Base-by-base conservation (phyloP, 2,113 vertebrate genomes). In the Ifrita kowaldi region DNA sequence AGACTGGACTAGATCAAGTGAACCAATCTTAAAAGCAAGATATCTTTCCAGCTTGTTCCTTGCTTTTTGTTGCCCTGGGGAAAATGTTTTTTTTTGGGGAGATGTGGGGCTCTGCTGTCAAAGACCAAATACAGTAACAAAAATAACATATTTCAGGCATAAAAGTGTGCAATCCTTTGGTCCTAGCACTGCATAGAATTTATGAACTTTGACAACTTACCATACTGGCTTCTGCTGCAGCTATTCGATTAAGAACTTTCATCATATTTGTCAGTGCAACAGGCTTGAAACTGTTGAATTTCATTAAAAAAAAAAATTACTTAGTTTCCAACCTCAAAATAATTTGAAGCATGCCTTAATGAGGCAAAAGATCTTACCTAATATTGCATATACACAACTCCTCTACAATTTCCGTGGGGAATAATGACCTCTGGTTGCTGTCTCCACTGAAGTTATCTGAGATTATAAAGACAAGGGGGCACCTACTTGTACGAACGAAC, bases 231-330 rank as follows among this genome's bases (percentile, higher is more conserved):
- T 99, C 99, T 82, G 94, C 41, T 44, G 98, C 80, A 81, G 98
- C 98, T 92, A 99, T 99, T 84, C 98, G 97, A 86, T 84, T 98
- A 71, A 99, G 98, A 91, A 99, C 98, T 95, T 99, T 99, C 98
- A 99, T 98, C 99, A 99, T 98, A 60, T 98, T 98, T 77, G 99
- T 99, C 49, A 98, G 99, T 93, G 99, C 98, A 92, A 99, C 96
- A 19, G 99, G 99, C 93, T 99, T 99, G 97, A 99, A 99, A 98
- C 99, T 99, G 96, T 92, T 84, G 73, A 96, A 96, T 76, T 93
- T 50, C 53, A 80, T 96, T 16, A 1, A 26, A 87, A 73, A 87
- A 73, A 70, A 88, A 20, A 70, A 89, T 1, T 2, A 57, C 30
- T 86, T 82, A 33, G 69, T 96, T 96, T 37, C 75, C 59, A 88